phyloP scores from a whole-genome alignment of 1,140 invertebrate genomes.

The Zaprionus kolodkinae region DNA sequence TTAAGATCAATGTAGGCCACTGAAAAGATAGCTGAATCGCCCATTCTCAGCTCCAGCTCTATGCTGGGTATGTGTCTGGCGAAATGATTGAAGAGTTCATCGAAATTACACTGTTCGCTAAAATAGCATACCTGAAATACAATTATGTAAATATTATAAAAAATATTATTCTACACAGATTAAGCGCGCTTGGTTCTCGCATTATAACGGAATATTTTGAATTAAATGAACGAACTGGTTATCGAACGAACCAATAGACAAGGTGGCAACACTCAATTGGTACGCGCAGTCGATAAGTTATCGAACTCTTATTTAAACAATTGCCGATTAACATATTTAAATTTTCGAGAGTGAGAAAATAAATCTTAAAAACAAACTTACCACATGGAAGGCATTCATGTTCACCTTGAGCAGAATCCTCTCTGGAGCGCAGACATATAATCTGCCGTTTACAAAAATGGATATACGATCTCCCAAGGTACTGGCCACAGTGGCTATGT shows the following conservation, averaged over 20 bases:
- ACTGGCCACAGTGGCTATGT: constrained; percentile 43
- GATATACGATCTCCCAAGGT: constrained; percentile 53
- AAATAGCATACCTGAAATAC: constrained; percentile 32
- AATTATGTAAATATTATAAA: neutral
- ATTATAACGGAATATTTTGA: too few species aligned
- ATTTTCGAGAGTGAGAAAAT: too few species aligned
- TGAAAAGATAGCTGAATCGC: constrained; percentile 21
- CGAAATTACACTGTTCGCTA: constrained; percentile 21
- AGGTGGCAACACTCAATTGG: too few species aligned
- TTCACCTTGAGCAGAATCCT: constrained; percentile 6
- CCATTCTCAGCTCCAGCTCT: constrained; percentile 32
- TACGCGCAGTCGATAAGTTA: too few species aligned
- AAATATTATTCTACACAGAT: too few species aligned
- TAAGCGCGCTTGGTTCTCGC: neutral
- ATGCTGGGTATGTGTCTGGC: constrained; percentile 6
- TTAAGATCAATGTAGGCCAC: constrained; percentile 1
- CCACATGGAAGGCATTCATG: constrained; percentile 51
- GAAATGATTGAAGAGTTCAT: constrained; percentile 18
- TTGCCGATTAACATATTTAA: too few species aligned
- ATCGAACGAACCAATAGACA: too few species aligned
- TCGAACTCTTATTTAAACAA: too few species aligned
- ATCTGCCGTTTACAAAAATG: constrained; percentile 31
- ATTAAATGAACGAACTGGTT: too few species aligned
- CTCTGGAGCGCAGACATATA: constrained; percentile 14
- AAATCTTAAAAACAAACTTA: too few species aligned